Base-by-base conservation (phyloP, 2,113 vertebrate genomes). In the Chinchilla lanigera region DNA sequence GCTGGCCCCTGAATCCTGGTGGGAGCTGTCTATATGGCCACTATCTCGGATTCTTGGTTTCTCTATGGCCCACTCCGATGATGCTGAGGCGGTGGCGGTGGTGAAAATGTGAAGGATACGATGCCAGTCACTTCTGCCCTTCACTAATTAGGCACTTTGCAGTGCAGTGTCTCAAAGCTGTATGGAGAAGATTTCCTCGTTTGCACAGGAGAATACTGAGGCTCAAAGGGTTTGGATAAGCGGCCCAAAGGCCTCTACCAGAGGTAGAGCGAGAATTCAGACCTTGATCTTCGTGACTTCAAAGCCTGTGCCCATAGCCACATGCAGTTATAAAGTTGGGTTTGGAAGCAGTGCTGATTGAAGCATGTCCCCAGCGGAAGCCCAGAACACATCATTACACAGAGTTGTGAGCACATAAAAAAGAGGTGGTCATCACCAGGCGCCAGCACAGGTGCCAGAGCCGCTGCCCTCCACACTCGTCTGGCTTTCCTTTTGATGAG, bases 401-500 rank as follows among this genome's bases (percentile, higher is more conserved):
- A 24, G 81, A 26, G 60, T 47, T 88, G 90, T 24, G 93, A 88
- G 69, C 86, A 58, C 81, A 91, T 95, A 69, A 92, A 91, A 87
- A 54, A 44, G 61, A 93, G 84, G 60, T 33, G 58, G 81, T 17
- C 65, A 93, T 84, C 60, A 17, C 56, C 84, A 69, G 93, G 94
- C 24, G 33, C 95, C 96, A 89, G 1, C 24, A 0, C 26, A 6
- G 14, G 69, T 50, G 85, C 13, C 54, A 10, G 41, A 17, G 20
- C 30, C 33, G 4, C 52, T 35, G 14, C 28, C 33, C 50, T 28
- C 44, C 73, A 44, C 5, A 22, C 56, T 26, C 0, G 61, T 86
- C 93, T 95, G 81, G n/a, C 89, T 92, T 91, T 35, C 58, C 54
- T 77, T 96, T 97, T 87, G 85, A 95, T 93, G 96, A 77, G 54